A percentile compares a stretch with the other conserved stretches of the same genome.
These are phyloP conservation scores for Felis chaus DNA, from an alignment of 2,113 vertebrate genomes.

Conservation along the genomic window DNA sequence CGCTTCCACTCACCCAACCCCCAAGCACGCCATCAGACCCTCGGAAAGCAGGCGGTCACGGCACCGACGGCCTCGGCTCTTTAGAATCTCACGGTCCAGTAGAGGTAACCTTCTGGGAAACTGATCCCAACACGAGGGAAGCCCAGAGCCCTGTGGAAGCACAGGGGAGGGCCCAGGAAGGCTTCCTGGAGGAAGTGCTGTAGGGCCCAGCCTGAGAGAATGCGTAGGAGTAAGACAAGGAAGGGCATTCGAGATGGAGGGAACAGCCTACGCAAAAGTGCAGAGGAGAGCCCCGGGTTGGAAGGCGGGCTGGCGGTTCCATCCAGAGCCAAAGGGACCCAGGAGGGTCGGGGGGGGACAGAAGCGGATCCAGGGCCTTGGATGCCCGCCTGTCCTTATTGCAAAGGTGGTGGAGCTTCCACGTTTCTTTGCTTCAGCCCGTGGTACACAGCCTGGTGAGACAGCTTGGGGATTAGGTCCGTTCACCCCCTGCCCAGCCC, in stretches of 20 bases:
- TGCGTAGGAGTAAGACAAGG: not conserved
- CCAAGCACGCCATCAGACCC: not conserved
- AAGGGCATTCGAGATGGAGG: not conserved
- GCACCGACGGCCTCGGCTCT: not conserved
- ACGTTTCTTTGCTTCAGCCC: rapidly evolving
- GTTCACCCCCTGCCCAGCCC: rapidly evolving
- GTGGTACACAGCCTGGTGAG: not conserved
- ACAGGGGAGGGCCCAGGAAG: not conserved
- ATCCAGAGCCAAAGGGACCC: not conserved
- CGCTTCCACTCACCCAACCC: not conserved
- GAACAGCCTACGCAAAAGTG: rapidly evolving
- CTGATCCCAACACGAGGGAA: rapidly evolving
- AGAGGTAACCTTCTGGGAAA: not conserved
- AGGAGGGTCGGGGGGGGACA: not conserved
- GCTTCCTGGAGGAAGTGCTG: constrained; percentile 19
- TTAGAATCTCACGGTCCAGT: not conserved
- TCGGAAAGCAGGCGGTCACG: rapidly evolving
- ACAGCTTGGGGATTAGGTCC: rapidly evolving
- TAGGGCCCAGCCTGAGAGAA: not conserved
- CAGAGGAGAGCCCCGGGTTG: not conserved
- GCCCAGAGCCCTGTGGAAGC: not conserved
- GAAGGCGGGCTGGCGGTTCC: not conserved
- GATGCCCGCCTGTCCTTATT: rapidly evolving
- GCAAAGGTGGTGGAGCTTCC: not conserved
- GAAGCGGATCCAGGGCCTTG: not conserved